Percentiles rank a stretch among this genome's conserved stretches.
Evolutionary conservation across 2,797 vertebrate genomes (phyloP).

Genomic region (Malurus leucopterus): DNA sequence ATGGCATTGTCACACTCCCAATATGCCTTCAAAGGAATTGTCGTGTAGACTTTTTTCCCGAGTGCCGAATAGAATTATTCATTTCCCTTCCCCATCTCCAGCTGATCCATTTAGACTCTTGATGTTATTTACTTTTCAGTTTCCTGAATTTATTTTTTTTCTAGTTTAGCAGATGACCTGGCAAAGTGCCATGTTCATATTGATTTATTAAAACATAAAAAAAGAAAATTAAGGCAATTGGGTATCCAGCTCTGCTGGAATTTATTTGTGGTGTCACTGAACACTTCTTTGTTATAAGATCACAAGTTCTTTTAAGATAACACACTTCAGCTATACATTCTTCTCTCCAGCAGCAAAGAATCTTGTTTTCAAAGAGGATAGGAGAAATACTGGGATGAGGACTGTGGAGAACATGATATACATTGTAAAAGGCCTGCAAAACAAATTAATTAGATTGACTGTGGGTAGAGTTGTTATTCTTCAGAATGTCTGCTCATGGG

Average conservation of each 20-base stretch:
- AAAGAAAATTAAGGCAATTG: background rate
- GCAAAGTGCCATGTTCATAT: slow-evolving; percentile 6
- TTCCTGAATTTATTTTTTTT: slow-evolving; percentile 37
- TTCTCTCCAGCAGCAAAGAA: background rate
- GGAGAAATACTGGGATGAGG: background rate
- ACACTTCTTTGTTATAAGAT: slow-evolving; percentile 34
- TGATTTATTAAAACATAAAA: slow-evolving; percentile 37
- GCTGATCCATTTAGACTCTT: background rate
- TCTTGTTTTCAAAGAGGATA: slow-evolving; percentile 17
- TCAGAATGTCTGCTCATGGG: background rate
- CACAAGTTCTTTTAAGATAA: slow-evolving; percentile 35
- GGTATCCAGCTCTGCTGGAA: slow-evolving; percentile 23
- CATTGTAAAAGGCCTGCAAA: slow-evolving; percentile 2
- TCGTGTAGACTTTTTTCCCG: background rate
- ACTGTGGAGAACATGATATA: background rate
- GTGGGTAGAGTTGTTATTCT: background rate
- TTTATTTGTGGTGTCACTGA: slow-evolving; percentile 42
- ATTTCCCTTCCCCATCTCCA: slow-evolving; percentile 6
- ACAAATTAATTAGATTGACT: slow-evolving; percentile 19
- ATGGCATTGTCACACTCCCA: background rate
- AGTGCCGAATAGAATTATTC: background rate
- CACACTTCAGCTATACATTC: background rate
- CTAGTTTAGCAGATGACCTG: slow-evolving; percentile 28
- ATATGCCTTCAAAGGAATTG: background rate
- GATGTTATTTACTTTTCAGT: slow-evolving; percentile 29